Evolutionary conservation across 2,113 vertebrate species (phyloP), one percentile per base, ranked within the genome.

Genomic region (Cavia porcellus): DNA sequence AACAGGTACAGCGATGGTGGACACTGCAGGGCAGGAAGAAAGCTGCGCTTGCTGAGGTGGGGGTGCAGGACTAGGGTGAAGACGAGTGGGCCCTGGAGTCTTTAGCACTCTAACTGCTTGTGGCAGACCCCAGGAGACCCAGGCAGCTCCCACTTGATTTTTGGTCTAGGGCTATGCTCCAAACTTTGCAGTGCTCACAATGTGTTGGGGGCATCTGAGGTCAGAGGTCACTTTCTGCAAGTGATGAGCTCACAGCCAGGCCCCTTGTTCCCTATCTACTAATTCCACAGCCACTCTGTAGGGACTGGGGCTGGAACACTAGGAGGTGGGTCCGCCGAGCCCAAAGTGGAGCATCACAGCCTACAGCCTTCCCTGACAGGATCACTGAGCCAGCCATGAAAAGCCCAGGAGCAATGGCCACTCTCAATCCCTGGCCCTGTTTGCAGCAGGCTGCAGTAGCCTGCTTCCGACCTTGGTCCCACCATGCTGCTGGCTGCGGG

Each of bases 401-500:
- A 47, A 66, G 32, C 47, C 64, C 61, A 38, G 20, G 32, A 59
- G 28, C 45, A 22, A 22, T 0, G 2, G 90, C 30, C 7, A 6
- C 30, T 30, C 59, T 47, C 10, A 24, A 22, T 9, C 38, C 47
- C 38, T 9, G 50, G 80, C 50, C 8, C 28, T 3, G 57, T 35
- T 57, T 20, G 19, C 64, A 62, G 47, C 12, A 9, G 87, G 30
- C 64, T 20, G 19, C 59, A 62, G 47, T 8, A 12, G 87, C 55
- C 64, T 45, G 35, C 1, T 0, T 13, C 24, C 35, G 42, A 10
- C 10, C 55, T 77, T 2, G 11, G 17, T 57, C 14, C 72, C n/a
- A 32, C 55, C n/a, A 22, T 9, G 22, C 25, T 42, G 55, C 74
- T 3, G 12, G 32, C n/a, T 19, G 0, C 0, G 66, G 59, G 35